These are phyloP conservation scores for Eilema sororculum DNA, from an alignment of 2,888 invertebrate genomes.

Conservation along the genomic window DNA sequence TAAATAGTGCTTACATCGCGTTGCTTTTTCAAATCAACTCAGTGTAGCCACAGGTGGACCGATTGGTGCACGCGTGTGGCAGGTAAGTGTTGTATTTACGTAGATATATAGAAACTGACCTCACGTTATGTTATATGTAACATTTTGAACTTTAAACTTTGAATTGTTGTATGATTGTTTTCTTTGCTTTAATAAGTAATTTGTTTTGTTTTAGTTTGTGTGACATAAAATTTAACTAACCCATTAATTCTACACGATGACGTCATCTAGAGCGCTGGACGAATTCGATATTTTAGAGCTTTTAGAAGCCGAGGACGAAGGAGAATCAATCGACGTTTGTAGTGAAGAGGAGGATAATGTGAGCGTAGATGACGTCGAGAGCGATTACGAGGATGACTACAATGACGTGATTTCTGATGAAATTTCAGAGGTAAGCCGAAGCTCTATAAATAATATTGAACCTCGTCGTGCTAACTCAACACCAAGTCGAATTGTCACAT, in stretches of 20 bases:
- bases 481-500: background rate
- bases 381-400: constrained; percentile 26
- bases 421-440: constrained; percentile 5
- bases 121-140: constrained; percentile 18
- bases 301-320: constrained; percentile 22
- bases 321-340: constrained; percentile 19
- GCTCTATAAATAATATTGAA: constrained; percentile 6
- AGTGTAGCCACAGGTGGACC: no score
- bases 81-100: constrained; percentile 21
- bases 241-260: background rate
- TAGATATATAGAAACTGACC: constrained; percentile 14
- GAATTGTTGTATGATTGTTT: background rate
- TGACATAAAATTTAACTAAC: constrained; percentile 10
- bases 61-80: constrained; percentile 17
- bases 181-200: constrained; percentile 7
- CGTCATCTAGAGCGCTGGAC: background rate
- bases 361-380: constrained; percentile 31
- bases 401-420: constrained; percentile 1
- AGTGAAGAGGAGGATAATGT: constrained; percentile 34
- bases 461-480: background rate
- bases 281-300: background rate
- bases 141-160: constrained; percentile 7
- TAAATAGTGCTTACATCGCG: background rate
- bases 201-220: constrained; percentile 4
- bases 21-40: background rate